A percentile compares a stretch with the other conserved stretches of the same genome.
These are phyloP conservation scores for Halichoerus grypus DNA, from an alignment of 2,113 vertebrate genomes.

Conservation along the genomic window DNA sequence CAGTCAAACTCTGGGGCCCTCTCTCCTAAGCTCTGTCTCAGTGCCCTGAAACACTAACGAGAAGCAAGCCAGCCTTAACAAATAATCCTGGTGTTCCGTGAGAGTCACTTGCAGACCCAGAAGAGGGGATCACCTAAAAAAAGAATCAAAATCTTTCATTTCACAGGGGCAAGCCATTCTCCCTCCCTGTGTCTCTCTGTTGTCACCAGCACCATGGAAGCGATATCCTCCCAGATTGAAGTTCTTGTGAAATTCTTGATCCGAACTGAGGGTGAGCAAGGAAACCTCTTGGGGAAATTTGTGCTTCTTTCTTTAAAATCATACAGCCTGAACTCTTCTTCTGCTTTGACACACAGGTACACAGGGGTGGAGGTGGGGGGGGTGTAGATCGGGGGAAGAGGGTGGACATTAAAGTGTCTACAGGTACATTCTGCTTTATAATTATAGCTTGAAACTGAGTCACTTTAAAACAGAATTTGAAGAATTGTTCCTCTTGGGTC, in stretches of 20 bases:
- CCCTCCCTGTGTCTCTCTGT: neutral
- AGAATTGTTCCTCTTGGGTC: neutral
- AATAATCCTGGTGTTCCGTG: neutral
- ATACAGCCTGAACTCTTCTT: neutral
- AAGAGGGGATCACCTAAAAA: neutral
- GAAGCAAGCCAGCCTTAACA: neutral
- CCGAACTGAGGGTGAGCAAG: neutral
- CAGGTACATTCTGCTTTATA: neutral
- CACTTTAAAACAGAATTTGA: neutral
- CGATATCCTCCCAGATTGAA: neutral
- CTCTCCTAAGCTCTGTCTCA: neutral
- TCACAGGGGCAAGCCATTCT: neutral
- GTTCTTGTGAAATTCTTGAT: neutral
- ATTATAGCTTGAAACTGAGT: neutral
- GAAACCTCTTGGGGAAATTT: neutral
- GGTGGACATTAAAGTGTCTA: neutral
- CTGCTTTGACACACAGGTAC: neutral
- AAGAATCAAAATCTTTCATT: neutral
- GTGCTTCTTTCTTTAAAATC: neutral
- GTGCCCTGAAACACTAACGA: neutral
- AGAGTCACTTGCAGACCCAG: neutral
- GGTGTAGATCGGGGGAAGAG: neutral
- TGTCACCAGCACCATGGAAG: neutral
- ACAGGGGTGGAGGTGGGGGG: neutral
- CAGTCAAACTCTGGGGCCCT: neutral